Base-by-base conservation (phyloP, 1,140 invertebrate genomes). In the Popillia japonica region DNA sequence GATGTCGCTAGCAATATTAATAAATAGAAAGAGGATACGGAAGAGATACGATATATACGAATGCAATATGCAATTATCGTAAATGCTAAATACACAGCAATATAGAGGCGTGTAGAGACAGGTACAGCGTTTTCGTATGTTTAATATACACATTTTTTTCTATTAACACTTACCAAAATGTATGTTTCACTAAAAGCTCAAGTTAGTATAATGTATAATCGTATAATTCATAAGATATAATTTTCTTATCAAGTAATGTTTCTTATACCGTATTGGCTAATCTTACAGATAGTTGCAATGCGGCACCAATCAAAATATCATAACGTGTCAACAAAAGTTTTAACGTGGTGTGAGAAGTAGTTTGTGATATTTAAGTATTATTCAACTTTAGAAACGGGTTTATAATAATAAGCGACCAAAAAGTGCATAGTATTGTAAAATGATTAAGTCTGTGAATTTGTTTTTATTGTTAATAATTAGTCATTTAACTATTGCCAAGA, bases 261-360 rank as follows among this genome's bases (percentile, higher is more conserved):
- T 22, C 72, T 42, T 34, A 41, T 22, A 72, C 34, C 20, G 22
- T 27, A 72, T 72, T 74, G 72, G 72, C 20, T 74, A 44, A 74
- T 17, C 3, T 41, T 74, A 34, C 40, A 42, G 40, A 41, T 74
- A 34, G 27, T 68, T 41, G 27, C 72, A 74, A 74, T 22, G 34
- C 41, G 40, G 17, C 34, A 44, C 82, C 82, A 83, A 83, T 83
- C 73, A 79, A 68, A 78, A 48, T 34, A 61, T 17, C 17, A 77
- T 80, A 77, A 83, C 83, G 83, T 83, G 82, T 84, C 80, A 80
- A 81, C 76, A 74, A 74, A 68, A 74, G 40, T 74, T 74, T 41
- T 42, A 74, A 74, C 72, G 72, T 74, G 72, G 72, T 17, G n/a
- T 76, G 22, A 17, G 2, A 14, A 27, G 22, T 68, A 10, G 11